A percentile compares a stretch with the other conserved stretches of the same genome.
These are phyloP conservation scores for Propithecus deckenii DNA, from an alignment of 2,797 vertebrate species.

Conservation along the genomic window DNA sequence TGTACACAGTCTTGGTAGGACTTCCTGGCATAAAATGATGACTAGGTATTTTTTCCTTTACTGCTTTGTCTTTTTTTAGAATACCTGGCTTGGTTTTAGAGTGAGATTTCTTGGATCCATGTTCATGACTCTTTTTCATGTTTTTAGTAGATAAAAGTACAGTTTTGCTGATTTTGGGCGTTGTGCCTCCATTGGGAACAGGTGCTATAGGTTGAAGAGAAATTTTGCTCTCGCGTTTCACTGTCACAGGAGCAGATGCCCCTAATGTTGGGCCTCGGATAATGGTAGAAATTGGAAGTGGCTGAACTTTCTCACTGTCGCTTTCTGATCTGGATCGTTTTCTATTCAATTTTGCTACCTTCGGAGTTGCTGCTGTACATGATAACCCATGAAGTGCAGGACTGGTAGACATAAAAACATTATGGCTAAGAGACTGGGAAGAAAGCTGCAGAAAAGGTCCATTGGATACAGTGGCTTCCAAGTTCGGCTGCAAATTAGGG, in stretches of 20 bases:
- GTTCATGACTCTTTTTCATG: constrained; percentile 95
- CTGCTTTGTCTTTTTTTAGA: constrained; percentile 94
- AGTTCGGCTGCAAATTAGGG: constrained; percentile 87
- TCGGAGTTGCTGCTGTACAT: constrained; percentile 89
- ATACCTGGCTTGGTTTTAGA: constrained; percentile 94
- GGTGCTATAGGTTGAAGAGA: constrained; percentile 89
- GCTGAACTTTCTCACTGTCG: constrained; percentile 97
- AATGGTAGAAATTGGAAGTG: constrained; percentile 96
- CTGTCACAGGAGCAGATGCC: constrained; percentile 88
- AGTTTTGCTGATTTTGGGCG: constrained; percentile 95
- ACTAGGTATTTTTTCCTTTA: constrained; percentile 92
- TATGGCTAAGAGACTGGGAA: constrained; percentile 87
- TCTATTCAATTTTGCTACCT: constrained; percentile 91
- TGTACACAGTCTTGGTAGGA: constrained; percentile 98
- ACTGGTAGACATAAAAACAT: constrained; percentile 87
- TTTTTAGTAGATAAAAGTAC: constrained; percentile 93
- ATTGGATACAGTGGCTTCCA: constrained; percentile 89
- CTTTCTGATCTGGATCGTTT: constrained; percentile 98
- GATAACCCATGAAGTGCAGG: constrained; percentile 89
- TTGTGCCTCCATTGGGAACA: constrained; percentile 94
- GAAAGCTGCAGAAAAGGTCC: constrained; percentile 90
- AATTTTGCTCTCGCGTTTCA: constrained; percentile 93
- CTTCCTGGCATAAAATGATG: constrained; percentile 94
- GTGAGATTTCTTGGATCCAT: constrained; percentile 95
- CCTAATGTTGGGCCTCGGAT: constrained; percentile 90